A percentile compares a stretch with the other conserved stretches of the same genome.
Conservation (phyloP, 2,888 invertebrate genomes). For the Resseliella maxima region DNA sequence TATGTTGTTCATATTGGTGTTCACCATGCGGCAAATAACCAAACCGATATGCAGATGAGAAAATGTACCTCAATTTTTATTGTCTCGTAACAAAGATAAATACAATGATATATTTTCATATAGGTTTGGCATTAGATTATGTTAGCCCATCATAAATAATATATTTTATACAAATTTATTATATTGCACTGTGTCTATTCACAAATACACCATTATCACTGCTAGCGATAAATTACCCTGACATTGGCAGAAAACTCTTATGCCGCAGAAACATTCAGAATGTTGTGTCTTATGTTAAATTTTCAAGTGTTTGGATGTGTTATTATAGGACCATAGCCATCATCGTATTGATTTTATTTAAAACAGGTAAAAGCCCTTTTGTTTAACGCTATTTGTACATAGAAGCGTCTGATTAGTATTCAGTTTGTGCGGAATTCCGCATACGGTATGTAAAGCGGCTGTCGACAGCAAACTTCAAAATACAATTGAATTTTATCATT, state of each 20-base stretch:
- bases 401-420: background rate
- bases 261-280: constrained; percentile 38
- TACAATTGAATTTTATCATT: background rate
- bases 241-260: constrained; percentile 15
- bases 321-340: too few relatives aligned
- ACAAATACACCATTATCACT: too few relatives aligned
- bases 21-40: background rate
- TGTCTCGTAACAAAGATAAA: too few relatives aligned
- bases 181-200: too few relatives aligned
- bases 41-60: background rate
- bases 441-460: background rate
- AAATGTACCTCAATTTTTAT: too few relatives aligned
- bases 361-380: constrained; percentile 43
- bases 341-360: constrained; percentile 21
- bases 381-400: background rate
- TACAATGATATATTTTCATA: too few relatives aligned
- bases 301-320: too few relatives aligned
- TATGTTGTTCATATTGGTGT: background rate
- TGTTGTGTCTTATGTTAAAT: too few relatives aligned
- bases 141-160: too few relatives aligned
- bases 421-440: background rate
- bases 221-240: background rate
- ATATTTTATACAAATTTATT: too few relatives aligned
- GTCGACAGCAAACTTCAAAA: background rate
- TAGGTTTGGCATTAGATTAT: too few relatives aligned